These are phyloP conservation scores for Zaprionus davidi DNA, from an alignment of 1,140 invertebrate species.

Conservation along the genomic window DNA sequence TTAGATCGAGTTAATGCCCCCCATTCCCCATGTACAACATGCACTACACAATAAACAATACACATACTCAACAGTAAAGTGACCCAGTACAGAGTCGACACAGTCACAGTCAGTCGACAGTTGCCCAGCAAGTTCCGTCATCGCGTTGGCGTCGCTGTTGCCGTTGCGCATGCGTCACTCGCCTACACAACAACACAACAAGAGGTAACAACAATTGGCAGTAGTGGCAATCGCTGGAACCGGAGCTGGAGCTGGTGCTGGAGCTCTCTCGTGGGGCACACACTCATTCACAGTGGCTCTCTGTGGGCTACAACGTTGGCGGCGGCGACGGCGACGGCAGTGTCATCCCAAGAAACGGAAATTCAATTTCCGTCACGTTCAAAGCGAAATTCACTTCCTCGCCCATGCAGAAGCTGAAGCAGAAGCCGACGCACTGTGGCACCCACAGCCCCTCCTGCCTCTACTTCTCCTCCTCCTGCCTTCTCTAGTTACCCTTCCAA, in stretches of 20 bases:
- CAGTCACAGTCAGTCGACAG: background rate
- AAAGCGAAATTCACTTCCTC: constrained; percentile 68
- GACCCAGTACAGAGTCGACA: constrained; percentile 24
- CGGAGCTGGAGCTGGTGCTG: background rate
- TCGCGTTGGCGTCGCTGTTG: constrained; percentile 46
- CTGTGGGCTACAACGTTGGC: constrained; percentile 29
- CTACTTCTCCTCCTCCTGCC: background rate
- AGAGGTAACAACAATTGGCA: constrained; percentile 37
- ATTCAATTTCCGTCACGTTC: constrained; percentile 81
- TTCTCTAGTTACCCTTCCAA: background rate
- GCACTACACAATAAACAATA: background rate
- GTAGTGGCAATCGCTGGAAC: background rate
- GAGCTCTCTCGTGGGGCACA: constrained; percentile 5
- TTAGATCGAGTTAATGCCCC: constrained; percentile 37
- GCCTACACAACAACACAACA: constrained; percentile 36
- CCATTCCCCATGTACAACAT: constrained; percentile 12
- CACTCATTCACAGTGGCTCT: background rate
- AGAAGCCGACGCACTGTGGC: constrained; percentile 5
- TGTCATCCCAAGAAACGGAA: constrained; percentile 77
- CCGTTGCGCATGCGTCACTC: constrained; percentile 69
- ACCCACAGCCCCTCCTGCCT: background rate
- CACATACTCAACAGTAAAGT: constrained; percentile 3
- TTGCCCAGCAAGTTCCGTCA: constrained; percentile 39
- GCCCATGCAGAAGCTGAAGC: constrained; percentile 46
- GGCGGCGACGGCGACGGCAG: constrained; percentile 39